Conservation (phyloP, 2,113 vertebrate species). For the Stercorarius parasiticus region DNA sequence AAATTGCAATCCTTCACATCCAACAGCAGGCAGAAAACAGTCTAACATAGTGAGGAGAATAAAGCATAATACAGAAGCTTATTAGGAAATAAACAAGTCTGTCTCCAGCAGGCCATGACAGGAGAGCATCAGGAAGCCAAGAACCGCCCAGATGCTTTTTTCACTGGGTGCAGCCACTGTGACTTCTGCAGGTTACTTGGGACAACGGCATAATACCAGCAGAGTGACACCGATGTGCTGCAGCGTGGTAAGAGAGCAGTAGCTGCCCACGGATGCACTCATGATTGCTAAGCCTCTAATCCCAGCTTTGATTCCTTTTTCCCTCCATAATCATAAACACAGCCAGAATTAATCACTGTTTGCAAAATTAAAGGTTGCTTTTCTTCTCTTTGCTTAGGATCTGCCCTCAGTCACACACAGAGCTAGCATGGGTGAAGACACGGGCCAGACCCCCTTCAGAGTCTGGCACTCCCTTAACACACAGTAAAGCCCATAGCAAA, state of each 20-base stretch:
- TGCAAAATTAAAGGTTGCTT: constrained; percentile 11
- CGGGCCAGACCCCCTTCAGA: background rate
- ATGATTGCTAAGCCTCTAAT: constrained; percentile 46
- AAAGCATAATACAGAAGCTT: background rate
- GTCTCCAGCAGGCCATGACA: background rate
- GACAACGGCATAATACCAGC: background rate
- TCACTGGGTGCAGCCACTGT: background rate
- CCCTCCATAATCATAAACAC: constrained; percentile 8
- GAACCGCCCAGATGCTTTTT: background rate
- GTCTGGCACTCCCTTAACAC: background rate
- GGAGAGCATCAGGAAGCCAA: background rate
- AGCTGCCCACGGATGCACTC: background rate
- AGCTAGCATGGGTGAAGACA: background rate
- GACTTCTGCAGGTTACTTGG: background rate
- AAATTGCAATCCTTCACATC: background rate
- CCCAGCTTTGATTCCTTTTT: constrained; percentile 3
- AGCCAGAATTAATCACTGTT: constrained; percentile 26
- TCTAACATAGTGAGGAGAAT: background rate
- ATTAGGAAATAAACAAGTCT: background rate
- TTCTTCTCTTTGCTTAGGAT: background rate
- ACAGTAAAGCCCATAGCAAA: background rate
- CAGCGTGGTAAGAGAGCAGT: background rate
- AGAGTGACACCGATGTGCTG: background rate
- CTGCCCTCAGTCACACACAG: background rate
- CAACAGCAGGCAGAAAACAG: background rate